Percentiles rank a stretch among this genome's conserved stretches.
Conservation (phyloP, 2,797 vertebrate species). For the Poecilia wingei region DNA sequence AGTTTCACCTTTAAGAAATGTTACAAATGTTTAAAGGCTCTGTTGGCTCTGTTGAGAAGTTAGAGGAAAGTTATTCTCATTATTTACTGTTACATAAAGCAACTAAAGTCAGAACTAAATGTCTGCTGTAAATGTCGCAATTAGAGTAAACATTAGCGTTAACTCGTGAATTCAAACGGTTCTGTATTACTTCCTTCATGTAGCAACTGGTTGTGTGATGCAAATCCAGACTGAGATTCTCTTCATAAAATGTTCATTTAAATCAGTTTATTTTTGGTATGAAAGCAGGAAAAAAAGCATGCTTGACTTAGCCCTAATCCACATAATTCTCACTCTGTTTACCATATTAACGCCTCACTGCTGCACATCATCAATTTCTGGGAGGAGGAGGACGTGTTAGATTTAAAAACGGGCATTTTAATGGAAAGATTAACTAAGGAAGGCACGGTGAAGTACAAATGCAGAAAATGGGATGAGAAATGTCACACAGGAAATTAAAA, state of each 20-base stretch:
- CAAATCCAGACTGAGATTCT: conserved; percentile 24
- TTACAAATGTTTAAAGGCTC: not conserved
- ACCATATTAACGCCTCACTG: conserved; percentile 32
- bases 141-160: conserved; percentile 3
- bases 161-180: not conserved
- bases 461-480: conserved; percentile 57
- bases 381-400: conserved; percentile 18
- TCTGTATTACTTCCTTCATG: not conserved
- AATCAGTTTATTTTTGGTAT: conserved; percentile 26
- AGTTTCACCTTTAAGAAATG: not conserved
- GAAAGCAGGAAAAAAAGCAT: conserved; percentile 10
- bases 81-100: not conserved
- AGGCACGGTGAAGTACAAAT: conserved; percentile 27
- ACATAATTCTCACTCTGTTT: conserved; percentile 36
- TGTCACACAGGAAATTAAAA: conserved; percentile 56
- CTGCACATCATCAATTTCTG: conserved; percentile 31
- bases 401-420: conserved; percentile 41
- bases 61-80: not conserved
- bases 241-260: conserved; percentile 17
- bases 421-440: conserved; percentile 39
- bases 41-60: not conserved
- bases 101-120: not conserved
- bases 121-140: not conserved
- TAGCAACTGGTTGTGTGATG: conserved; percentile 5
- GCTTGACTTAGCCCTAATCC: conserved; percentile 43